These are phyloP conservation scores for Melipona quadrifasciata DNA, from an alignment of 1,140 invertebrate genomes.

Conservation along the genomic window DNA sequence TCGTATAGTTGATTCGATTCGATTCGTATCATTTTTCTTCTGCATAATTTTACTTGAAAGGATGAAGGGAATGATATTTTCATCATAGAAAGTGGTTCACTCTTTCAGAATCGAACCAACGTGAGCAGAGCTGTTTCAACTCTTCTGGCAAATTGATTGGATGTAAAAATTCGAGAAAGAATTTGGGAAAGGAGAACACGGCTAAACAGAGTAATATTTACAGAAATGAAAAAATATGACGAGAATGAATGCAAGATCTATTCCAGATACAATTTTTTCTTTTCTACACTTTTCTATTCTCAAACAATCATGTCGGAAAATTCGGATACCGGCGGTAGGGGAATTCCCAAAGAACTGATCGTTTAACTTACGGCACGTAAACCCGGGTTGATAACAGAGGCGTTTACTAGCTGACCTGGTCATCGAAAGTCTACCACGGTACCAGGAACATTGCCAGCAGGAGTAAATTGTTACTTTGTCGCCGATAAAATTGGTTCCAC, in stretches of 20 bases:
- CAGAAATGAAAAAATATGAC: background rate
- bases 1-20: no score
- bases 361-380: conserved; percentile 63
- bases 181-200: background rate
- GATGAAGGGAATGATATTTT: no score
- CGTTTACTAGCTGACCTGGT: conserved; percentile 59
- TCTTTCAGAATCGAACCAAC: no score
- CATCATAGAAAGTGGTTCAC: no score
- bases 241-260: background rate
- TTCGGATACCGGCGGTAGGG: background rate
- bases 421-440: conserved; percentile 58
- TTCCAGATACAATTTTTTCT: no score
- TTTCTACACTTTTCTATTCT: background rate
- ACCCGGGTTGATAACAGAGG: conserved; percentile 59
- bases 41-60: no score
- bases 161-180: background rate
- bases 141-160: background rate
- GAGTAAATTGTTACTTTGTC: conserved; percentile 63
- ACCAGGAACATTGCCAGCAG: conserved; percentile 60
- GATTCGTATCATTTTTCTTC: no score
- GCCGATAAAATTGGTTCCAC: conserved; percentile 47
- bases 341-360: conserved; percentile 49
- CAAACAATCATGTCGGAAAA: background rate
- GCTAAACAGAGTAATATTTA: background rate
- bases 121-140: no score